Evolutionary conservation across 2,797 vertebrate species (phyloP).

Genomic region (Florisuga fusca): DNA sequence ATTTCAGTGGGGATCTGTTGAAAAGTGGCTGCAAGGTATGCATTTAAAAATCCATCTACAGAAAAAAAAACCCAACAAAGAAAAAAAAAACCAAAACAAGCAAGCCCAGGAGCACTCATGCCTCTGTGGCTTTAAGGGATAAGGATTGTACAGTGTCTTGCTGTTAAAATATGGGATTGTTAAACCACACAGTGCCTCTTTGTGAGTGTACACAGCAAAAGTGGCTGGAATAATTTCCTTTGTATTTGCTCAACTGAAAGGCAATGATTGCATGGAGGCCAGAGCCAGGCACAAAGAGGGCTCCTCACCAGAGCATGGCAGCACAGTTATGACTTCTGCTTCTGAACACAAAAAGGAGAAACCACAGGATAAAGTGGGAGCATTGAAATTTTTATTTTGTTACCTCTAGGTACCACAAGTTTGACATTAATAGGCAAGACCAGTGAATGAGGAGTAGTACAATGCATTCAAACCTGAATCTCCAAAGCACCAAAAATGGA

Average conservation of each 20-base stretch:
- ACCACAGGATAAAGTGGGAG: slow-evolving; percentile 69
- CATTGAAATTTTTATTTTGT: slow-evolving; percentile 80
- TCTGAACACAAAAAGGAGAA: slow-evolving; percentile 27
- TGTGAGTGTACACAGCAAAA: neutral
- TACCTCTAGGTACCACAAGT: slow-evolving; percentile 78
- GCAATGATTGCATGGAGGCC: fast-evolving
- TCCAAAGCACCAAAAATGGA: slow-evolving; percentile 79
- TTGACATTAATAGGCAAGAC: slow-evolving; percentile 78
- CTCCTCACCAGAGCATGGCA: neutral
- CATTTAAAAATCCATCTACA: neutral
- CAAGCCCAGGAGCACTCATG: neutral
- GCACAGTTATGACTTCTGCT: neutral
- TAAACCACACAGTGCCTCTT: neutral
- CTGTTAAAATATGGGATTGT: neutral
- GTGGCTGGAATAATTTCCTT: neutral
- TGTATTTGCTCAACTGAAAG: neutral
- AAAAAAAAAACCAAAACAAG: neutral
- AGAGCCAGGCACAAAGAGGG: neutral
- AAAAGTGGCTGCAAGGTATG: neutral
- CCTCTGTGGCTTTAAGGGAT: neutral
- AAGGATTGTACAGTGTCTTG: neutral
- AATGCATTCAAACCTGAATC: slow-evolving; percentile 70
- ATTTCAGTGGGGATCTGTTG: neutral
- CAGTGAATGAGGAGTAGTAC: slow-evolving; percentile 79
- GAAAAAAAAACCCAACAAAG: neutral